These are phyloP conservation scores for Drosophila burlai DNA, from an alignment of 1,140 invertebrate species.

Conservation along the genomic window DNA sequence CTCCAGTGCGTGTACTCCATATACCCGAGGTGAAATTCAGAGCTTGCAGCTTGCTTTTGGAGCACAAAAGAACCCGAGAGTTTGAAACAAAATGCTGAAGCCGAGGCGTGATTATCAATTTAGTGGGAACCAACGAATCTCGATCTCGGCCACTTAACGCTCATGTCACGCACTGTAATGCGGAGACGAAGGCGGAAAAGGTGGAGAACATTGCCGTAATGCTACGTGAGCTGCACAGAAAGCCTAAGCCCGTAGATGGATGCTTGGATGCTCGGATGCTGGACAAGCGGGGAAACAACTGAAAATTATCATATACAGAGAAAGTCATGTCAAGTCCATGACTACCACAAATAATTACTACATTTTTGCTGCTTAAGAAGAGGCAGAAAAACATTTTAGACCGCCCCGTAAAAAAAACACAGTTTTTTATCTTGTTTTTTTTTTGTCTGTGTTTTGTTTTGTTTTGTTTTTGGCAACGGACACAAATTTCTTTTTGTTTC, in stretches of 20 bases:
- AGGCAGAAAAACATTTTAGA: constrained; percentile 17
- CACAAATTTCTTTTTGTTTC: constrained; percentile 14
- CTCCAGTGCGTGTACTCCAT: constrained; percentile 12
- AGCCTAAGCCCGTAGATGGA: constrained; percentile 1
- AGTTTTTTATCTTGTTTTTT: constrained; percentile 21
- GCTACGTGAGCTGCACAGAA: constrained; percentile 6
- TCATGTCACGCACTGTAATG: constrained; percentile 55
- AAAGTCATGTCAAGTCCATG: constrained; percentile 57
- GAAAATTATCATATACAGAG: constrained; percentile 49
- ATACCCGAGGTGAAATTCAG: constrained; percentile 23
- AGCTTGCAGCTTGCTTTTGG: neutral
- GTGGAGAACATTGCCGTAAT: constrained; percentile 7
- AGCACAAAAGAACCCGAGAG: constrained; percentile 9
- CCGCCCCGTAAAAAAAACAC: constrained; percentile 25
- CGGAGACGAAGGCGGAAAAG: constrained; percentile 15
- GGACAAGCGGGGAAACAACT: constrained; percentile 18
- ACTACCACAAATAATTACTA: constrained; percentile 47
- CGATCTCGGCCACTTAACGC: constrained; percentile 49
- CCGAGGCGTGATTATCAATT: constrained; percentile 54
- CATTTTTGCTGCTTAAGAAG: constrained; percentile 40
- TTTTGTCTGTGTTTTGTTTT: neutral
- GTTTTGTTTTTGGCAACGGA: constrained; percentile 11
- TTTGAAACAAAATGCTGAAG: constrained; percentile 22
- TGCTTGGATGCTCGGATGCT: constrained; percentile 42
- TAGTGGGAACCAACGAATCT: constrained; percentile 51